Conservation (phyloP, 1,140 invertebrate species). For the Venturia canescens region DNA sequence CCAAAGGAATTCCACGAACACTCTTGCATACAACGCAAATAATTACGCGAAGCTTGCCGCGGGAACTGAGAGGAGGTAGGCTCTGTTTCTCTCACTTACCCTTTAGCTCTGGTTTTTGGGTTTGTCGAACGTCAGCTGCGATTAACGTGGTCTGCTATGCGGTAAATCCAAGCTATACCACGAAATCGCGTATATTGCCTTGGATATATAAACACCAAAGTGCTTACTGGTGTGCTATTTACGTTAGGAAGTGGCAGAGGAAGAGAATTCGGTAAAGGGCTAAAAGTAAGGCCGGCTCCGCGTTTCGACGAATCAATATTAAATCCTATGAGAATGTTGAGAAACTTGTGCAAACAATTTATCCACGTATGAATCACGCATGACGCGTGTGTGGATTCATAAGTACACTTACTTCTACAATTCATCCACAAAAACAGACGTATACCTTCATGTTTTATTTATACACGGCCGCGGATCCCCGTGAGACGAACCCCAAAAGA, state of each 20-base stretch:
- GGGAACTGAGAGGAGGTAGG: neutral
- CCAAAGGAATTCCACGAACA: conserved; percentile 21
- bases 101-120: neutral
- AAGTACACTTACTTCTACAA: too few species aligned
- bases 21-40: conserved; percentile 9
- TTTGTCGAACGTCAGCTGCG: conserved; percentile 17
- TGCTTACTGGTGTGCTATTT: neutral
- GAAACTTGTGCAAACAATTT: too few species aligned
- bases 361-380: too few species aligned
- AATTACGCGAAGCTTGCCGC: neutral
- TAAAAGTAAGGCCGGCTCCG: neutral
- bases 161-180: conserved; percentile 5
- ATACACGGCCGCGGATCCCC: too few species aligned
- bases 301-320: conserved; percentile 7
- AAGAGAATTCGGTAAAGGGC: neutral
- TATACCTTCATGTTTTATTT: too few species aligned
- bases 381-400: too few species aligned
- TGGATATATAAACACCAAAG: neutral
- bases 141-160: conserved; percentile 6
- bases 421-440: too few species aligned
- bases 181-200: neutral
- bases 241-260: neutral
- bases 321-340: neutral
- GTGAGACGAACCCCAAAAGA: too few species aligned
- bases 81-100: neutral